A percentile compares a stretch with the other conserved stretches of the same genome.
These are phyloP conservation scores for Meda fulgida DNA, from an alignment of 2,797 vertebrate species.

Conservation along the genomic window DNA sequence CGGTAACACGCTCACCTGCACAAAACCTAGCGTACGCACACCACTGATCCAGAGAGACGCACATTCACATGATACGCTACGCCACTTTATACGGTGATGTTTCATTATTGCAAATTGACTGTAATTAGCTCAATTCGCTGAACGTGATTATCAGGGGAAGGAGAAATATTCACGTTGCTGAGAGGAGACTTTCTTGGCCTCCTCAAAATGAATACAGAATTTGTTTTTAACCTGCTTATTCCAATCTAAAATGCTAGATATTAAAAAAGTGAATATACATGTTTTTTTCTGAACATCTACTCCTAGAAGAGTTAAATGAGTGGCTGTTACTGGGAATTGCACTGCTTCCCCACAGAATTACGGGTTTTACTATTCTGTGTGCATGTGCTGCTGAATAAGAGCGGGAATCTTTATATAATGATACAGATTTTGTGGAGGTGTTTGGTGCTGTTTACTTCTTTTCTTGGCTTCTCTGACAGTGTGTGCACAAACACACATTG, in stretches of 20 bases:
- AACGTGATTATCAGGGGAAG: constrained; percentile 71
- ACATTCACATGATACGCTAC: background rate
- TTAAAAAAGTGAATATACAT: constrained; percentile 70
- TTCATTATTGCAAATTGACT: constrained; percentile 71
- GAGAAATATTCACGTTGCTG: constrained; percentile 63
- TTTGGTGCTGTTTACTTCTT: background rate
- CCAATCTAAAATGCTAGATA: constrained; percentile 63
- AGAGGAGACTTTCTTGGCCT: constrained; percentile 32
- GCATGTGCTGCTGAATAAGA: background rate
- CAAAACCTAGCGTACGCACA: constrained; percentile 65
- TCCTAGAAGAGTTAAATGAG: constrained; percentile 54
- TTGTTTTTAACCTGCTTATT: constrained; percentile 63
- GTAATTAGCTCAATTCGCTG: constrained; percentile 77
- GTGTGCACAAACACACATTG: background rate
- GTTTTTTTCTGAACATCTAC: constrained; percentile 60
- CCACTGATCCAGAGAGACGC: constrained; percentile 64
- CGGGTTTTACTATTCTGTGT: background rate
- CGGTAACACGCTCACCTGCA: constrained; percentile 53
- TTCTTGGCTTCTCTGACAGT: background rate
- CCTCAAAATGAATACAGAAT: constrained; percentile 38
- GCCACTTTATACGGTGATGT: constrained; percentile 8
- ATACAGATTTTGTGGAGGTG: constrained; percentile 3
- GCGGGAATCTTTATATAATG: background rate
- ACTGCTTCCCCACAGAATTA: background rate
- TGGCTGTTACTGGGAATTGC: background rate